Percentiles rank a stretch among this genome's conserved stretches.
Conservation (phyloP, 2,113 vertebrate species). For the Morphnarchus princeps region DNA sequence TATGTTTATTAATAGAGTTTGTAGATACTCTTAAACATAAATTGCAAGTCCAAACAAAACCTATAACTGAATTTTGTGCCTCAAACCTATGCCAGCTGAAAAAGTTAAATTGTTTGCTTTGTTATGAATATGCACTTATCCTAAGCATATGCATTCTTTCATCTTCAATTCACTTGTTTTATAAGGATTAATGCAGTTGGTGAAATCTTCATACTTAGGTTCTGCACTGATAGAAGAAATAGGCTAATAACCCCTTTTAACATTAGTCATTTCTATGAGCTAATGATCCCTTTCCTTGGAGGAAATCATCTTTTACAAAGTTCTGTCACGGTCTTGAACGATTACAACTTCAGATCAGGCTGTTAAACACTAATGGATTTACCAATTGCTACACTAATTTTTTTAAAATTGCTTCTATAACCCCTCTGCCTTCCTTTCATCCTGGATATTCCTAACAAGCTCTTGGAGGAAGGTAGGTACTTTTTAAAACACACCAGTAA, state of each 20-base stretch:
- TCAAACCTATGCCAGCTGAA: background rate
- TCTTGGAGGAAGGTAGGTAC: background rate
- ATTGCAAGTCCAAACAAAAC: background rate
- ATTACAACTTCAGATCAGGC: background rate
- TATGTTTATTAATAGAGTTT: background rate
- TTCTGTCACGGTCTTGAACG: background rate
- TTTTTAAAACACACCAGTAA: background rate
- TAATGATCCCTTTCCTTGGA: constrained; percentile 26
- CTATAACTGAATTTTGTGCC: background rate
- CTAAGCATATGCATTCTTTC: background rate
- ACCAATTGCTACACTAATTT: background rate
- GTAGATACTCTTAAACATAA: background rate
- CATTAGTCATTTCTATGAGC: background rate
- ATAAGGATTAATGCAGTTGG: background rate
- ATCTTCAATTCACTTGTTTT: background rate
- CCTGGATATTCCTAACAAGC: background rate
- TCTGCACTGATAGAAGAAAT: constrained; percentile 5
- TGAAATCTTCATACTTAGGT: background rate
- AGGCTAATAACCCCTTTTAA: background rate
- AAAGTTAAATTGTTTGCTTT: background rate
- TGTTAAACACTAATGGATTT: background rate
- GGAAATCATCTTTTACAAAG: constrained; percentile 25
- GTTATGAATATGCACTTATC: background rate
- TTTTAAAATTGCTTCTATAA: background rate
- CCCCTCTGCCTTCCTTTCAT: background rate